Percentiles rank a stretch among this genome's conserved stretches.
These are phyloP conservation scores for Orycteropus afer DNA, from an alignment of 2,113 vertebrate genomes.

Conservation along the genomic window DNA sequence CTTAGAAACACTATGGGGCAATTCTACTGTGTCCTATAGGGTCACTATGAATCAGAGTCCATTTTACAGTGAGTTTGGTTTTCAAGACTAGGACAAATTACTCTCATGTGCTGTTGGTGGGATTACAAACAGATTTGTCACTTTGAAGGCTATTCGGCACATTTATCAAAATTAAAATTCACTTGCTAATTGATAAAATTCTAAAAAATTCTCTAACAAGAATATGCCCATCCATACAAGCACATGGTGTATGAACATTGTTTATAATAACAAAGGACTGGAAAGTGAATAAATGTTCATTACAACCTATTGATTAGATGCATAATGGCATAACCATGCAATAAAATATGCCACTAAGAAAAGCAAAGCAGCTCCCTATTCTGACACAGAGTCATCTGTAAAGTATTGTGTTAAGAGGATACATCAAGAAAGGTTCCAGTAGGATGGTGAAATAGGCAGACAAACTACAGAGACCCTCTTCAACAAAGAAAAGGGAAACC, in stretches of 20 bases:
- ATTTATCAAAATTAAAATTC: slow-evolving; percentile 5
- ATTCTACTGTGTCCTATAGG: background rate
- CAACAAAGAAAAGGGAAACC: too few species aligned
- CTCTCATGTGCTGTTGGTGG: background rate
- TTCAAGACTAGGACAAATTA: background rate
- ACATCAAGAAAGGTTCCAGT: background rate
- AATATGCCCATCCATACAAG: background rate
- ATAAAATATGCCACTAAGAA: background rate
- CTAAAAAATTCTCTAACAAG: background rate
- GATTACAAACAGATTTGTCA: background rate
- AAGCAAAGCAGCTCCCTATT: background rate
- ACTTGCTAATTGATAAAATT: background rate
- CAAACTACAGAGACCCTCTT: too few species aligned
- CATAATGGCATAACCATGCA: background rate
- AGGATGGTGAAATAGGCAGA: too few species aligned
- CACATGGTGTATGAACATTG: background rate
- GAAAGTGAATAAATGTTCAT: background rate
- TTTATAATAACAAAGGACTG: background rate
- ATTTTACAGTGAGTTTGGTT: background rate
- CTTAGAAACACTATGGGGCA: background rate
- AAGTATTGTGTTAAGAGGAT: background rate
- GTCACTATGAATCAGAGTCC: background rate
- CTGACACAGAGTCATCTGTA: background rate
- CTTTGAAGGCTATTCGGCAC: slow-evolving; percentile 25
- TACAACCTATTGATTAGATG: slow-evolving; percentile 15